Conservation (phyloP, 2,888 invertebrate species). For the Calameuta idolon region DNA sequence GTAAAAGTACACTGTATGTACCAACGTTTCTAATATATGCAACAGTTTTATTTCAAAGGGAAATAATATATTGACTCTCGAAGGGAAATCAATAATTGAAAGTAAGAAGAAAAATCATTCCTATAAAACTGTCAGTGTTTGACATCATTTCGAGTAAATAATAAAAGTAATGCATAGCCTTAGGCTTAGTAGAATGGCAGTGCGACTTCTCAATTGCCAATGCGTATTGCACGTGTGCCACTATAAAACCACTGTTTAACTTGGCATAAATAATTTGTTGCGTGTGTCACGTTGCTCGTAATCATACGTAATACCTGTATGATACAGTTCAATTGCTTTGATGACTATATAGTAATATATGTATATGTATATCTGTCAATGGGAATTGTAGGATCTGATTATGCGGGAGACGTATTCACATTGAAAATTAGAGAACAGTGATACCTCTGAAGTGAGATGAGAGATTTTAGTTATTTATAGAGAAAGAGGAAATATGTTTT, state of each 20-base stretch:
- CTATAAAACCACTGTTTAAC: neutral
- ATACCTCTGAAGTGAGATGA: neutral
- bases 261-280: neutral
- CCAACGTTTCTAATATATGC: neutral
- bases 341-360: neutral
- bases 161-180: neutral
- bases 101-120: conserved; percentile 32
- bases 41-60: conserved; percentile 1
- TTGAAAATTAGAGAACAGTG: neutral
- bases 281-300: neutral
- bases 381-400: neutral
- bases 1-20: neutral
- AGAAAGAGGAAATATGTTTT: neutral
- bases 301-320: neutral
- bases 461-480: neutral
- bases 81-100: conserved; percentile 27
- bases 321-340: neutral
- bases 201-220: neutral
- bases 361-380: too few relatives aligned
- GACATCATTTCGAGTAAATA: neutral
- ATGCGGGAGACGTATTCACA: neutral
- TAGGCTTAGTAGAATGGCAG: neutral
- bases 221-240: neutral
- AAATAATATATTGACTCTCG: conserved; percentile 14
- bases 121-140: conserved; percentile 30